These are phyloP conservation scores for Caenorhabditis sp. DNA, from an alignment of 2,888 invertebrate genomes.

Conservation along the genomic window DNA sequence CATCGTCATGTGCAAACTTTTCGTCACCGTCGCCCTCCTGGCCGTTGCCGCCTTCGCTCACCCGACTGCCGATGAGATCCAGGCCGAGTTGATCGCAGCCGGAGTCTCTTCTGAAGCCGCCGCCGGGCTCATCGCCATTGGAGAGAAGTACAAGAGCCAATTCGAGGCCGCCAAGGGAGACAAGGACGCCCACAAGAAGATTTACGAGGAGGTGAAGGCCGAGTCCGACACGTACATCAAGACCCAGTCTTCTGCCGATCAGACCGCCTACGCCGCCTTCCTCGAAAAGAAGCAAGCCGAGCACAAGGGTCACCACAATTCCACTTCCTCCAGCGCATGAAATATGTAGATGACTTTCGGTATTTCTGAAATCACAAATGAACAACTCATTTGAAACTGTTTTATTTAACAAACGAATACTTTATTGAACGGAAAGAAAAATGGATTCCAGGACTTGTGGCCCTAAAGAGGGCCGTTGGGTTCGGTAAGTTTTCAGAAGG, in stretches of 20 bases:
- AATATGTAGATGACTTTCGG: too few relatives aligned
- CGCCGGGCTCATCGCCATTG: constrained; percentile 17
- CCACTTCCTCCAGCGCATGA: not conserved
- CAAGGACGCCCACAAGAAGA: constrained; percentile 17
- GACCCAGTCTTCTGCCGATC: constrained; percentile 28
- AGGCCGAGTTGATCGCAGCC: constrained; percentile 21
- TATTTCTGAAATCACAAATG: too few relatives aligned
- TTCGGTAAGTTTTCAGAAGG: too few relatives aligned
- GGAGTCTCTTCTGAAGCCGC: constrained; percentile 32
- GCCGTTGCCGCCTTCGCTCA: constrained; percentile 13
- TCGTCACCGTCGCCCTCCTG: constrained; percentile 8
- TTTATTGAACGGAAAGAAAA: too few relatives aligned
- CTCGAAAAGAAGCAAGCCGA: constrained; percentile 41
- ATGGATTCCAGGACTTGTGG: too few relatives aligned
- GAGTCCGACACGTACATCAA: constrained; percentile 26
- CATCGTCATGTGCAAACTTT: constrained; percentile 24
- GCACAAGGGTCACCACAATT: not conserved
- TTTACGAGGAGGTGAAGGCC: constrained; percentile 18
- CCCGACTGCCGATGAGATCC: not conserved
- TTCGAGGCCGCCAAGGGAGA: constrained; percentile 17
- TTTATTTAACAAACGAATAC: too few relatives aligned
- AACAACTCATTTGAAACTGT: too few relatives aligned
- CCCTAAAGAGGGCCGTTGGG: constrained; percentile 67
- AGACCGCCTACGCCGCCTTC: constrained; percentile 30
- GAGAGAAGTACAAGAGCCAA: constrained; percentile 38